Percentiles rank a stretch among this genome's conserved stretches.
Evolutionary conservation across 2,113 vertebrate species (phyloP).

Genomic region (Phalacrocorax pelagicus): DNA sequence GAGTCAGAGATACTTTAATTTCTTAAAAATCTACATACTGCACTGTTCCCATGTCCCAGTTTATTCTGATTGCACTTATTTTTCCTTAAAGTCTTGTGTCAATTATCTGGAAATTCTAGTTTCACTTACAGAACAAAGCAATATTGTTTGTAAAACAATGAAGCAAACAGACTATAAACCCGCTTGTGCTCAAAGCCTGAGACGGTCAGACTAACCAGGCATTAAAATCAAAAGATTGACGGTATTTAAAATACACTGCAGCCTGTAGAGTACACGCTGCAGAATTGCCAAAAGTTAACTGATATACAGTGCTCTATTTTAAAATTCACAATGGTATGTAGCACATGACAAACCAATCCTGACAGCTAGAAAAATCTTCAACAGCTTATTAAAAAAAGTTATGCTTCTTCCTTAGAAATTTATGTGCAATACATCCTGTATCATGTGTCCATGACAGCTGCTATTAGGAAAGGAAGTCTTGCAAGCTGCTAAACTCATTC

Average conservation of each 20-base stretch:
- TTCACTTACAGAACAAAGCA: conserved; percentile 31
- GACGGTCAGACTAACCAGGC: background rate
- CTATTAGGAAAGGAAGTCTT: conserved; percentile 35
- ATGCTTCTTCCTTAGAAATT: conserved; percentile 11
- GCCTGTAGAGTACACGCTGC: background rate
- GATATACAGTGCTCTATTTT: background rate
- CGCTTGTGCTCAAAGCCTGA: background rate
- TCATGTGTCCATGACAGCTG: conserved; percentile 31
- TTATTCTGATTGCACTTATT: background rate
- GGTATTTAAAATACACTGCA: conserved; percentile 7
- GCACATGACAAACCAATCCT: background rate
- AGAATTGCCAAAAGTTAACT: background rate
- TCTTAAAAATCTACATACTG: background rate
- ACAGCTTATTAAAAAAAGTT: background rate
- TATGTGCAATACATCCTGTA: conserved; percentile 26
- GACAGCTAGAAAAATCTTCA: background rate
- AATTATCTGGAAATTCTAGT: conserved; percentile 29
- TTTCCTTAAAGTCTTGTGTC: background rate
- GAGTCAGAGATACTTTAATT: background rate
- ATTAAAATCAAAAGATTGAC: background rate
- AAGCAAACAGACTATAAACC: conserved; percentile 16
- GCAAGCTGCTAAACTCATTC: conserved; percentile 30
- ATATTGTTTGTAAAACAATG: conserved; percentile 37
- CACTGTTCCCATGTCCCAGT: background rate
- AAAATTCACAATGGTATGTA: background rate